phyloP scores from a whole-genome alignment of 2,797 vertebrate genomes.

The Avahi laniger region DNA sequence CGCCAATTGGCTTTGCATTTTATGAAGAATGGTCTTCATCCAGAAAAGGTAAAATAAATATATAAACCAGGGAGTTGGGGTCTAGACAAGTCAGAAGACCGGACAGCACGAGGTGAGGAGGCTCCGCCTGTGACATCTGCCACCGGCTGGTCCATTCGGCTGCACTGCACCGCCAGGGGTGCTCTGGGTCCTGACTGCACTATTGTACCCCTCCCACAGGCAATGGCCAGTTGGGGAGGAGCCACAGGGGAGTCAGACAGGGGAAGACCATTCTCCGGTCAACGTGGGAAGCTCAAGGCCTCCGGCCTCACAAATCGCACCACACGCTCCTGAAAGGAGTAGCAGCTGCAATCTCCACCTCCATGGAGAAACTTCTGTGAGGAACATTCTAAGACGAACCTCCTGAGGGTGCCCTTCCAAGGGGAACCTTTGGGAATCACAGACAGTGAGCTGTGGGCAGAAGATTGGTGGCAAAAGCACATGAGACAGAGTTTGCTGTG shows the following conservation, averaged over 20 bases:
- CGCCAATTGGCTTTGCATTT: neutral
- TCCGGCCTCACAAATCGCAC: neutral
- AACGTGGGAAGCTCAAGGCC: neutral
- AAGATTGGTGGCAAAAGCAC: neutral
- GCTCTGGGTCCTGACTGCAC: neutral
- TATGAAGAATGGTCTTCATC: neutral
- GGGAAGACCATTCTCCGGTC: neutral
- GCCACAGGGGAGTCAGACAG: neutral
- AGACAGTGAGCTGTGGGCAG: neutral
- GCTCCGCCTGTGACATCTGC: accelerated
- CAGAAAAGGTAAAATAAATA: neutral
- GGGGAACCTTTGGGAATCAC: neutral
- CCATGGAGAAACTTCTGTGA: neutral
- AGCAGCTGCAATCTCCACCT: neutral
- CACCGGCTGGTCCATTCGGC: neutral
- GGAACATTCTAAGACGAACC: neutral
- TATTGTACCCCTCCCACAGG: neutral
- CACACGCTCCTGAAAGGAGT: neutral
- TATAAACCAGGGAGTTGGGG: neutral
- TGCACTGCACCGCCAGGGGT: no score
- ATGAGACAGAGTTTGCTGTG: neutral
- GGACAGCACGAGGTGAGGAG: neutral
- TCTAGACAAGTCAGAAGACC: neutral
- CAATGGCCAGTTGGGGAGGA: neutral
- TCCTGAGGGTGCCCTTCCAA: neutral